Evolutionary conservation across 2,797 vertebrate species (phyloP), one percentile per base, ranked within the genome.

Genomic region (Urocyon cinereoargenteus): DNA sequence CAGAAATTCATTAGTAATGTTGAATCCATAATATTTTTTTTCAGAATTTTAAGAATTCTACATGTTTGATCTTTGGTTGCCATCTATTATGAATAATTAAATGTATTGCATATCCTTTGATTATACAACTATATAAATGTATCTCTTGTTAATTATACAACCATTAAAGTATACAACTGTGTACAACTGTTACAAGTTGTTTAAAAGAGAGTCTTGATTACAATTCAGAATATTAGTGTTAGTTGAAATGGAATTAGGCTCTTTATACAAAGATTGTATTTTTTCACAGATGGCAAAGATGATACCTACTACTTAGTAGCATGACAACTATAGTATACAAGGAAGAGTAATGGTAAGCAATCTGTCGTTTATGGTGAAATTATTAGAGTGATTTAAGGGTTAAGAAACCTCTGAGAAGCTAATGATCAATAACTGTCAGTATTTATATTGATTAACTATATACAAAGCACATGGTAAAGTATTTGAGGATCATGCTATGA

Each of bases 371-470:
- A 97, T 77, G 64, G 78, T 16, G 91, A 7, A 16, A 94, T 95
- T 55, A 1, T 86, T 97, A 93, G 31, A 86, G 45, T 95, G 66
- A 98, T 95, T 94, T 97, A 97, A 98, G 84, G 61, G 62, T 86
- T 97, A 97, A 97, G 22, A 45, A 96, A 36, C 2, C 31, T 98
- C 92, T 91, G 81, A 97, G 70, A 96, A 97, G 66, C 53, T 97
- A 97, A 96, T 92, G 49, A 95, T 75, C 89, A 78, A 87, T 97
- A 98, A 75, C 86, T 95, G 26, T 97, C 68, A 95, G 10, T 93
- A 77, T 97, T 98, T 97, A 86, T 97, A 97, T 95, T 98, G 85
- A 97, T 66, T 95, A 96, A 81, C 21, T 97, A 75, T 55, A 28
- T 89, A 96, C 36, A 97, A 97, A 98, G 31, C 16, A 93, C 40